Conservation (phyloP, 2,888 invertebrate species). For the Eugnorisma glareosa region DNA sequence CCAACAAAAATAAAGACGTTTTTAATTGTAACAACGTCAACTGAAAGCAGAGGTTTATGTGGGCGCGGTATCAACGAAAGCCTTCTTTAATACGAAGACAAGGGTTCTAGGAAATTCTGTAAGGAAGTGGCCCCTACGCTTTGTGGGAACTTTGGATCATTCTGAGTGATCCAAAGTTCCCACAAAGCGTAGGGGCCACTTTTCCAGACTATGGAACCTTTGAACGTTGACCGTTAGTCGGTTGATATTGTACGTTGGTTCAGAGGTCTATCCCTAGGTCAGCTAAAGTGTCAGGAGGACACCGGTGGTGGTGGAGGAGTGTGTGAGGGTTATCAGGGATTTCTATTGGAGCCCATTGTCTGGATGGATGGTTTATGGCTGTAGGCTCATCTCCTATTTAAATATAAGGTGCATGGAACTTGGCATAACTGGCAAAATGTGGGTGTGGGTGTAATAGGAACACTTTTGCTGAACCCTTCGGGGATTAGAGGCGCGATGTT, state of each 20-base stretch:
- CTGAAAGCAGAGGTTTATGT: not conserved
- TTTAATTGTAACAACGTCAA: too few relatives aligned
- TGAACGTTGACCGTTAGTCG: not conserved
- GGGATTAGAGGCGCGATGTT: not conserved
- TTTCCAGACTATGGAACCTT: not conserved
- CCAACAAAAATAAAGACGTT: too few relatives aligned
- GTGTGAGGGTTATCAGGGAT: not conserved
- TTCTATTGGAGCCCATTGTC: not conserved
- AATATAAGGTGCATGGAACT: not conserved
- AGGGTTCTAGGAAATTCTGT: not conserved
- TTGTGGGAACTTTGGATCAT: too few relatives aligned
- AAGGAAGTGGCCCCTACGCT: too few relatives aligned
- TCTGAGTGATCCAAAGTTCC: too few relatives aligned
- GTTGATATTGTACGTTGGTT: not conserved
- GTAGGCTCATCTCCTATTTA: not conserved
- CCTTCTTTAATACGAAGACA: not conserved
- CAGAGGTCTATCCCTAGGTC: not conserved
- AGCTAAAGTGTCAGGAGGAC: not conserved
- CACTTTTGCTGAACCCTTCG: not conserved
- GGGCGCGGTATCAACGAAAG: too few relatives aligned
- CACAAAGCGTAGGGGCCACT: too few relatives aligned
- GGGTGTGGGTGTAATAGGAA: not conserved
- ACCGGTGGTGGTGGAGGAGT: too few relatives aligned
- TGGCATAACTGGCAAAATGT: not conserved
- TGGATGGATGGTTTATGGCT: not conserved